Base-by-base conservation (phyloP, 2,888 invertebrate species). In the Athetis lepigone region DNA sequence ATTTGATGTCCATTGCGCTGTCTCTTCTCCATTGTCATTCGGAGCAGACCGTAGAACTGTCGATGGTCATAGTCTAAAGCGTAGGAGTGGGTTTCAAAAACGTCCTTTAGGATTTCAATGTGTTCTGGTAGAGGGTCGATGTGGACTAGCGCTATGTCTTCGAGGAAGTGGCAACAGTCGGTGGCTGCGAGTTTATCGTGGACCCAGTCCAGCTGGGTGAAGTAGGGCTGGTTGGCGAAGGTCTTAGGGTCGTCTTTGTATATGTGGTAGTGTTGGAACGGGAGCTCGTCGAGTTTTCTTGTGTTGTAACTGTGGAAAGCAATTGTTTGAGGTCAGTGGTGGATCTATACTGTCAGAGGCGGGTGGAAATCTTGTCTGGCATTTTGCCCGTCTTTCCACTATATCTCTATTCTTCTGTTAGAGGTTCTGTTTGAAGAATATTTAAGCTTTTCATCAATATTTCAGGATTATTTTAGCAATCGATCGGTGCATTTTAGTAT, bases 211-310 rank as follows among this genome's bases (percentile, higher is more conserved):
- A 97, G 95, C 85, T 97, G 97, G 56, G 97, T 97, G 85, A 98
- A 96, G 86, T 97, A 97, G 18, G 95, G 95, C 54, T 96, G 96
- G 75, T 95, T 95, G 60, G 97, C 96, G 76, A 97, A 96, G 80
- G 96, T 91, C 80, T 94, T 88, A 1, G 95, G 93, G 45, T 95
- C 90, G 76, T 96, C 93, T 75, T 90, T 94, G 73, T 89, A 88
- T 7, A 97, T 88, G 79, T 96, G 96, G 87, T 96, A 96, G 86
- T 96, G 96, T 84, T 98, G 97, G 92, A 96, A 97, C 46, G 98
- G 98, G 50, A 98, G 95, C 90, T 98, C 98, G 87, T 97, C 97
- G 69, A 98, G 95, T 92, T 97, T 97, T 82, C 98, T 95, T 49
- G 96, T 95, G 92, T 98, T 98, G 90, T 97, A 97, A 87, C 97